These are phyloP conservation scores for Lasioglossum marginatum DNA, from an alignment of 2,888 invertebrate genomes.

Conservation along the genomic window DNA sequence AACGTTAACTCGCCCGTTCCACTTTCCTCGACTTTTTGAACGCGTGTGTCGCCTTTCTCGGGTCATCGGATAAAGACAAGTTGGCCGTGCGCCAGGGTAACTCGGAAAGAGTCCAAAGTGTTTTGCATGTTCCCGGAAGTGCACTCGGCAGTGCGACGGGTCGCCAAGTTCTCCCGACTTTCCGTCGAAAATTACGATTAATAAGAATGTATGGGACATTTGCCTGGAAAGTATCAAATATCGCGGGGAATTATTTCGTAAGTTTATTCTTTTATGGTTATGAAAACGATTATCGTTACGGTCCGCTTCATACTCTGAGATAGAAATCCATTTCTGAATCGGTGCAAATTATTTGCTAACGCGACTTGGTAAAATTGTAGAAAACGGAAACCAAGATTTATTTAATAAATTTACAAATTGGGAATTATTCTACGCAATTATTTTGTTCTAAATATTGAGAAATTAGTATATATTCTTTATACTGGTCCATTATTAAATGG, in stretches of 20 bases:
- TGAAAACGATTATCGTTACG: not conserved
- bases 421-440: no score
- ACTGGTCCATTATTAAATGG: no score
- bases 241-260: not conserved
- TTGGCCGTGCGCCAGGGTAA: conserved; percentile 54
- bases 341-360: not conserved
- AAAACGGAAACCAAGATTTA: no score
- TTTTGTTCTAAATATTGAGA: no score
- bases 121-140: conserved; percentile 38
- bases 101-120: conserved; percentile 50
- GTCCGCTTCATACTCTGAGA: not conserved
- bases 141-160: conserved; percentile 9
- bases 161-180: not conserved
- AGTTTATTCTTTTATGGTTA: not conserved
- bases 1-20: conserved; percentile 45
- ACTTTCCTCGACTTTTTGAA: conserved; percentile 51
- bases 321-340: not conserved
- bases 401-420: no score
- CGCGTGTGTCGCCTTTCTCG: conserved; percentile 23
- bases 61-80: conserved; percentile 44
- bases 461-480: no score
- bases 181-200: not conserved
- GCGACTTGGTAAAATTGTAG: not conserved
- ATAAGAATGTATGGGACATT: not conserved
- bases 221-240: not conserved